A percentile compares a stretch with the other conserved stretches of the same genome.
phyloP scores from a whole-genome alignment of 2,797 vertebrate genomes.

The Rhodeus uyekii region DNA sequence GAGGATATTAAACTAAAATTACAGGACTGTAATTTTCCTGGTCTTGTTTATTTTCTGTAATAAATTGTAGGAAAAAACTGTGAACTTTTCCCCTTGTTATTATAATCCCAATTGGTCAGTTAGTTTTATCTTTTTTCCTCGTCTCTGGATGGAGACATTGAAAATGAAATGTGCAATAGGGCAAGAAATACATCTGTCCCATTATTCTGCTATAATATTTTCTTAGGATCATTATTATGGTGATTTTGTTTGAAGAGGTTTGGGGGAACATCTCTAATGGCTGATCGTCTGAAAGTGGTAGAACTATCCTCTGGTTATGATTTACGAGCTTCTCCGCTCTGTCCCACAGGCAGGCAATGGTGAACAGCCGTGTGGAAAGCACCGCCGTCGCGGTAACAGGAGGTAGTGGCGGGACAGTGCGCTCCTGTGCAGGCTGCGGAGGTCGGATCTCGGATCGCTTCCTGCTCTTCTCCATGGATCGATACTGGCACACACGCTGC shows the following conservation, averaged over 20 bases:
- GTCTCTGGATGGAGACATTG: not conserved
- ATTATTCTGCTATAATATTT: not conserved
- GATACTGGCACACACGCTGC: constrained; percentile 82
- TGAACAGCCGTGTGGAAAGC: constrained; percentile 76
- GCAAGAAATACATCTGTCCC: not conserved
- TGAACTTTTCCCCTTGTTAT: not conserved
- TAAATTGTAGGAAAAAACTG: not conserved
- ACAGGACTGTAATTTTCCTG: not conserved
- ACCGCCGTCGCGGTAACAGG: constrained; percentile 69
- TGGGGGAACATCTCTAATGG: not conserved
- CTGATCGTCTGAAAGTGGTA: constrained; percentile 17
- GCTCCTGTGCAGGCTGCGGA: constrained; percentile 76
- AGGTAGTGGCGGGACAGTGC: constrained; percentile 60
- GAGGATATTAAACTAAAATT: not conserved
- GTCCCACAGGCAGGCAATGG: constrained; percentile 68
- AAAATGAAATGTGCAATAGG: not conserved
- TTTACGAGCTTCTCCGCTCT: not conserved
- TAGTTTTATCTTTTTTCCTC: not conserved
- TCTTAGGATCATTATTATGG: constrained; percentile 6
- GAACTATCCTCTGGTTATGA: not conserved
- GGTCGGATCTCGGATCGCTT: constrained; percentile 78
- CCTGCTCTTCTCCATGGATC: constrained; percentile 83
- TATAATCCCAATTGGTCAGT: not conserved
- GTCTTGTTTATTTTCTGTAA: not conserved
- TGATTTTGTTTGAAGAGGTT: not conserved